Conservation (phyloP, 2,888 invertebrate genomes). For the Protonemura montana region DNA sequence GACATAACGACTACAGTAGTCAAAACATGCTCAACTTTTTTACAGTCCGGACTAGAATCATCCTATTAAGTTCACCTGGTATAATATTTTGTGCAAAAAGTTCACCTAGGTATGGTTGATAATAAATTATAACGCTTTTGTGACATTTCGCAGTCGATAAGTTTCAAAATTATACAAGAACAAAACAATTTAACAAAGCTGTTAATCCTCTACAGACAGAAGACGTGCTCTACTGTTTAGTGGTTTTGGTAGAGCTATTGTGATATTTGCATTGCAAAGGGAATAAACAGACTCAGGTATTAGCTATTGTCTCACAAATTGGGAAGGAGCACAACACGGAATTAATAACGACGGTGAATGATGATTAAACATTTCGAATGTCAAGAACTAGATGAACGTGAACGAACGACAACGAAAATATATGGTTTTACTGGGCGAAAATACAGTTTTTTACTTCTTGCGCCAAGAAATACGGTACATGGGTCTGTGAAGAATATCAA, state of each 20-base stretch:
- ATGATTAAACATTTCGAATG: constrained; percentile 4
- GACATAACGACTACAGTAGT: too few species aligned
- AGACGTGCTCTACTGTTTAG: neutral
- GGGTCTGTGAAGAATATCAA: neutral
- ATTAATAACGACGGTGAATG: neutral
- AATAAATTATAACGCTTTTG: neutral
- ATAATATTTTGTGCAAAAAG: too few species aligned
- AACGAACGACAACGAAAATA: neutral
- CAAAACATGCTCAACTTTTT: too few species aligned
- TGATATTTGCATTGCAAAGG: constrained; percentile 5
- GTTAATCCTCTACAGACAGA: neutral
- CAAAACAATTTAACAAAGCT: neutral
- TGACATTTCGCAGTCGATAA: neutral
- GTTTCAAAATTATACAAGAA: neutral
- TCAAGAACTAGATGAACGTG: neutral
- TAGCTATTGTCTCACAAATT: constrained; percentile 7
- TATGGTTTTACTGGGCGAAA: neutral
- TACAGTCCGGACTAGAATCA: too few species aligned
- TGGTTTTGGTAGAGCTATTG: neutral
- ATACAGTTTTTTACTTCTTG: neutral
- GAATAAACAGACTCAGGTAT: constrained; percentile 4
- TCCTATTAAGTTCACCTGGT: too few species aligned
- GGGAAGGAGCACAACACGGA: neutral
- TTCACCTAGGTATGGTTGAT: too few species aligned
- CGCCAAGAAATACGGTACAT: neutral